Evolutionary conservation across 2,113 vertebrate genomes (phyloP).

Genomic region (Tringa solitaria): DNA sequence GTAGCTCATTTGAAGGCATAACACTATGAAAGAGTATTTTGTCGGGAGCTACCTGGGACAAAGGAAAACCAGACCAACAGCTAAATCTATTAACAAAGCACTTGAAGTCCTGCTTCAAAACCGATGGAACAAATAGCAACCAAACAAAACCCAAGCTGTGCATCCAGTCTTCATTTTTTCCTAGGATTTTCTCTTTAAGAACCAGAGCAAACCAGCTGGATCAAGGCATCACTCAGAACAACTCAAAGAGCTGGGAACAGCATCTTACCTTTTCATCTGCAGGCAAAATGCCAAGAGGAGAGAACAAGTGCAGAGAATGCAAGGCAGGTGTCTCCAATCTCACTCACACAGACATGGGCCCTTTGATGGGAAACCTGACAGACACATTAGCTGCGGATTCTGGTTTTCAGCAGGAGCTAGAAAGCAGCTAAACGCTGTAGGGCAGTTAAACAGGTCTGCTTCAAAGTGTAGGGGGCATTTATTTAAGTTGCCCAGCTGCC

Average conservation of each 20-base stretch:
- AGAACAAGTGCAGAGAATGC: not conserved
- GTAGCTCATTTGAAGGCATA: not conserved
- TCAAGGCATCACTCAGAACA: not conserved
- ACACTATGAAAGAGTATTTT: not conserved
- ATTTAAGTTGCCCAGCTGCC: conserved; percentile 8
- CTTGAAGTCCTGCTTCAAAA: not conserved
- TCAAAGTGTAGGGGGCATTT: not conserved
- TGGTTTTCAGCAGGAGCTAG: not conserved
- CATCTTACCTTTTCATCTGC: conserved; percentile 30
- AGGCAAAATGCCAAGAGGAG: conserved; percentile 1
- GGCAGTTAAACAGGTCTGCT: not conserved
- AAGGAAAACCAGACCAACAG: not conserved
- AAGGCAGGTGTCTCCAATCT: not conserved
- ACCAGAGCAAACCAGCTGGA: not conserved
- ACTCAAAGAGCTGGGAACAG: conserved; percentile 33
- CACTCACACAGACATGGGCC: not conserved
- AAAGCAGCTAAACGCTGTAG: conserved; percentile 13
- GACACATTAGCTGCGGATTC: not conserved
- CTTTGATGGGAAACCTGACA: conserved; percentile 18
- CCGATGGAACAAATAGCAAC: not conserved
- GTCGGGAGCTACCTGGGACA: not conserved
- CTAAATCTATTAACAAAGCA: not conserved
- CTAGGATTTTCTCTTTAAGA: conserved; percentile 6
- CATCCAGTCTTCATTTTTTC: not conserved
- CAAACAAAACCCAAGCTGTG: not conserved